A percentile compares a stretch with the other conserved stretches of the same genome.
phyloP scores from a whole-genome alignment of 2,113 vertebrate genomes.

The Sphyrna mokarran region DNA sequence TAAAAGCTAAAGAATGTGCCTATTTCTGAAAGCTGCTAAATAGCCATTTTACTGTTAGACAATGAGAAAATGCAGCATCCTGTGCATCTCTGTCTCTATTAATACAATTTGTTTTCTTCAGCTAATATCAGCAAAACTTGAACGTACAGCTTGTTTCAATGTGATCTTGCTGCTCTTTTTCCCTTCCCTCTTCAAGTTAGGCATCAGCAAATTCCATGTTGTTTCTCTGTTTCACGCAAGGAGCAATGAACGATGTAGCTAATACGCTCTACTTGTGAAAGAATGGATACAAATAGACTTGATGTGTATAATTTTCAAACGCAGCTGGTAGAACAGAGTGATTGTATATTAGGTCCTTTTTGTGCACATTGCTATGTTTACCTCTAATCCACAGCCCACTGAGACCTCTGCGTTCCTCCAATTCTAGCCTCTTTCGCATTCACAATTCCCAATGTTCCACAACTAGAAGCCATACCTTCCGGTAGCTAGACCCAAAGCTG shows the following conservation, averaged over 20 bases:
- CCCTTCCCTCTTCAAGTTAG: not conserved
- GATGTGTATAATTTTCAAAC: not conserved
- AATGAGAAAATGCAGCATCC: not conserved
- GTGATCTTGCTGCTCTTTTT: not conserved
- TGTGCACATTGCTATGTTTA: not conserved
- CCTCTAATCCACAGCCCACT: not conserved
- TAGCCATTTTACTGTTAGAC: not conserved
- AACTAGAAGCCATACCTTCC: not conserved
- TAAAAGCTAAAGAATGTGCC: not conserved
- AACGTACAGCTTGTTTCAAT: not conserved
- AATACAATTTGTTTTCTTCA: not conserved
- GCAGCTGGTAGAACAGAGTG: not conserved
- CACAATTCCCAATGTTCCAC: not conserved
- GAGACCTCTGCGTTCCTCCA: not conserved
- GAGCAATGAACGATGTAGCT: not conserved
- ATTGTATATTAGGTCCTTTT: not conserved
- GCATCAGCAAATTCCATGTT: not conserved
- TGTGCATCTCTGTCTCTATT: not conserved
- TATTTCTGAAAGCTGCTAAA: not conserved
- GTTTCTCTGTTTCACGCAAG: not conserved
- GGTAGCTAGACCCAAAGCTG: not conserved
- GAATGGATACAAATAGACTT: not conserved
- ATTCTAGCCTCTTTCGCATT: not conserved
- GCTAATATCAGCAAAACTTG: not conserved
- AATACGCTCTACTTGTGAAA: not conserved